A percentile compares a stretch with the other conserved stretches of the same genome.
Conservation (phyloP, 1,140 invertebrate species). For the Lepidurus arcticus region DNA sequence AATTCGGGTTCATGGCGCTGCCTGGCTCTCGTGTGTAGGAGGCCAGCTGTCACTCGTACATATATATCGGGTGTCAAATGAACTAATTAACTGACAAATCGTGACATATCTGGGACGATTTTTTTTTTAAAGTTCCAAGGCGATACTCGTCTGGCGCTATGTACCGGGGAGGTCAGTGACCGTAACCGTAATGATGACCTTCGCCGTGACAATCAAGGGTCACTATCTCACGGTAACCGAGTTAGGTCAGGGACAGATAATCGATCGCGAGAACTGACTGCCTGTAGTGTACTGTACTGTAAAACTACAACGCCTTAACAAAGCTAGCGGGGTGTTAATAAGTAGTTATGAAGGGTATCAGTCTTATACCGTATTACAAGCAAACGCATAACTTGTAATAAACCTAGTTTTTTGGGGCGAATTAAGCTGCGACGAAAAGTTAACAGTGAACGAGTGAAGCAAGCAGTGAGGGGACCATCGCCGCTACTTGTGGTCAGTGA, state of each 20-base stretch:
- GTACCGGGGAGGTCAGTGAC: background rate
- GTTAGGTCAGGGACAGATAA: slow-evolving; percentile 8
- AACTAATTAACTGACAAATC: background rate
- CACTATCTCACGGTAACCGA: background rate
- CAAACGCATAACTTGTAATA: too few species aligned
- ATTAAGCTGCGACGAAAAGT: too few species aligned
- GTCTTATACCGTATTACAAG: too few species aligned
- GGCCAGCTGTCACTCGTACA: background rate
- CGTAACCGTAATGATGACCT: background rate
- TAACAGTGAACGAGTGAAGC: too few species aligned
- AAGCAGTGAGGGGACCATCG: too few species aligned
- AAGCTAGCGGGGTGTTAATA: too few species aligned
- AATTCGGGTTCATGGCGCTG: background rate
- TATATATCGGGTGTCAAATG: background rate
- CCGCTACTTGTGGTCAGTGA: too few species aligned
- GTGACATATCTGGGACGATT: background rate
- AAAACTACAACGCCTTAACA: background rate
- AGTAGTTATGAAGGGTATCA: too few species aligned
- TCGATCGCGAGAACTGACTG: background rate
- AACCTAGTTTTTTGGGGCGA: too few species aligned
- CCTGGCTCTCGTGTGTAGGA: background rate
- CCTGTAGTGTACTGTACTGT: background rate
- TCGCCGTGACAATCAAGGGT: background rate
- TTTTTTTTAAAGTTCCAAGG: too few species aligned
- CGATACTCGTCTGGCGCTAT: background rate